A percentile compares a stretch with the other conserved stretches of the same genome.
phyloP scores from a whole-genome alignment of 2,797 vertebrate genomes.

The Carduelis carduelis region DNA sequence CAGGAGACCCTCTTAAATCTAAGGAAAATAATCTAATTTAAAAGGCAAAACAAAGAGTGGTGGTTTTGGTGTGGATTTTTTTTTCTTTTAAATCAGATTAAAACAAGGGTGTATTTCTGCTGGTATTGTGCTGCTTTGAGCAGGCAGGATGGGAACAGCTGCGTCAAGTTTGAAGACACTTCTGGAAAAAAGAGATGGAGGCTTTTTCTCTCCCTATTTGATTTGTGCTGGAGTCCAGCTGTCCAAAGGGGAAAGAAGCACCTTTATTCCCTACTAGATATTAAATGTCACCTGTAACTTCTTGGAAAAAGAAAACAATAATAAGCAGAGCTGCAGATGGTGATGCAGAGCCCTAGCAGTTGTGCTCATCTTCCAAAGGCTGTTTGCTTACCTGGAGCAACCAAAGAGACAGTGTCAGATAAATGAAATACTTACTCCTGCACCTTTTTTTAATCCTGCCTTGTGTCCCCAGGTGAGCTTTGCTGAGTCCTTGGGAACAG shows the following conservation, averaged over 20 bases:
- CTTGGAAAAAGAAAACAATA: background rate
- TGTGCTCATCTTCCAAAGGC: background rate
- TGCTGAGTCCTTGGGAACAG: background rate
- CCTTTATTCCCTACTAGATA: conserved; percentile 47
- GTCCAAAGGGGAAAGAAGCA: conserved; percentile 47
- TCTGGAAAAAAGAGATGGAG: conserved; percentile 59
- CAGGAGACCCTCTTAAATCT: conserved; percentile 78
- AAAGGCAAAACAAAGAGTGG: conserved; percentile 71
- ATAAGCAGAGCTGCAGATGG: conserved; percentile 26
- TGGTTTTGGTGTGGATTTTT: background rate
- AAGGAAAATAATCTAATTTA: conserved; percentile 80
- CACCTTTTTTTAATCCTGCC: background rate
- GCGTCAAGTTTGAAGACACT: conserved; percentile 50
- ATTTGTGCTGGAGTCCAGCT: conserved; percentile 56
- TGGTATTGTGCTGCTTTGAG: conserved; percentile 39
- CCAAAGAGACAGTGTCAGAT: background rate
- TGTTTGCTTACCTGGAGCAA: conserved; percentile 21
- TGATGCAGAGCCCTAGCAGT: conserved; percentile 6
- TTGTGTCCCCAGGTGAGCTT: background rate
- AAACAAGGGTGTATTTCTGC: conserved; percentile 60
- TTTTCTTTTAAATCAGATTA: conserved; percentile 32
- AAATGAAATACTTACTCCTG: background rate
- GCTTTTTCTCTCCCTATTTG: conserved; percentile 31
- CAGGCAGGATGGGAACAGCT: conserved; percentile 45
- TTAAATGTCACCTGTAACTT: conserved; percentile 54